Base-by-base conservation (phyloP, 2,888 invertebrate species). In the Stenichneumon culpator region DNA sequence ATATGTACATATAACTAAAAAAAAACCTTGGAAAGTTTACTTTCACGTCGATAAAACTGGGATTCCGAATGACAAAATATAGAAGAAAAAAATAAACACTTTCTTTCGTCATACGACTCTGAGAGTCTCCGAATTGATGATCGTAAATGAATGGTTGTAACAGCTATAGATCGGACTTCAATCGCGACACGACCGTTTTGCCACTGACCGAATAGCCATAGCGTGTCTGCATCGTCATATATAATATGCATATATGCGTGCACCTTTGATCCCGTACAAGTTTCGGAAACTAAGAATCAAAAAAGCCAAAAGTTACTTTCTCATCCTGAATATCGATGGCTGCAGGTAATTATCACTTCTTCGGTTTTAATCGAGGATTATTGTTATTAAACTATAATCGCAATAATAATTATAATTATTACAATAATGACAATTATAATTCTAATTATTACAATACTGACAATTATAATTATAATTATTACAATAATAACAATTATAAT, bases 11-110 rank as follows among this genome's bases (percentile, higher is more conserved):
- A 54, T 60, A 19, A 32, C 32, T 9, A 70, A 50, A 28, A 70
- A 70, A 52, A 14, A 22, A 47, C 47, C 68, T 16, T 70, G 39
- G 75, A 70, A 52, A 82, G 39, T 82, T 39, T 25, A 57, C 25
- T 25, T 57, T 57, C 57, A 57, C 57, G 25, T 57, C 25, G 25
- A 57, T 25, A 5, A 57, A 25, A 57, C 22, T 25, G 22, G 3
- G 1, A 47, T 47, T 14, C 4, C 44, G 44, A 47, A 16, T 14
- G 57, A 25, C 57, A 25, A 47, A 57, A 57, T 57, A 25, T 22
- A 11, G 4, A 7, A 25, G 9, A 11, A 22, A 57, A 25, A 57
- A 57, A 39, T 39, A 39, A 39, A 39, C 39, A 22, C 6, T 19
- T 9, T 52, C 19, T 52, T 52, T 52, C 52, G 6, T 19, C 52